Percentiles rank a stretch among this genome's conserved stretches.
Conservation (phyloP, 2,888 invertebrate species). For the Dolichomitus sp. region DNA sequence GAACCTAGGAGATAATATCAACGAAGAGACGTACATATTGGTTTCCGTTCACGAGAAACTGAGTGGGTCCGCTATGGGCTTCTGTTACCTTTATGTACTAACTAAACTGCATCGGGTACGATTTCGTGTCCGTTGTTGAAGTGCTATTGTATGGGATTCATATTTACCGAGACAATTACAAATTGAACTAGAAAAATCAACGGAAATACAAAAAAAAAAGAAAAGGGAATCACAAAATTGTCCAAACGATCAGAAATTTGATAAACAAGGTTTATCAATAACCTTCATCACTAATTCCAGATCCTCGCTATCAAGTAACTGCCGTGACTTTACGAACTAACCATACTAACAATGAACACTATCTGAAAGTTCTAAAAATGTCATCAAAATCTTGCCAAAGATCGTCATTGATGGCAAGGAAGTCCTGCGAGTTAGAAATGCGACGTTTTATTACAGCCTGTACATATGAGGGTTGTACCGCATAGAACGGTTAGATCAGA, state of each 20-base stretch:
- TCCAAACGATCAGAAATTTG: no score
- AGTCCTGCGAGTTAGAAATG: background rate
- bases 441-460: background rate
- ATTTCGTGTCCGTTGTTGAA: no score
- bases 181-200: no score
- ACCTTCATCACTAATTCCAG: no score
- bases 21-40: background rate
- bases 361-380: background rate
- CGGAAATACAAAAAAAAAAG: no score
- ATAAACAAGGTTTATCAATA: no score
- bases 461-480: background rate
- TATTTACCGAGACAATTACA: no score
- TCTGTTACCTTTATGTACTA: background rate
- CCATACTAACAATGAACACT: background rate
- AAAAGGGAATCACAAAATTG: no score
- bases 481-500: slow-evolving; percentile 10
- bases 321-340: background rate
- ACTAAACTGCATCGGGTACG: no score
- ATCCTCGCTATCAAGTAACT: background rate
- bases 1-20: background rate
- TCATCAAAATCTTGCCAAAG: background rate
- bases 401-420: background rate
- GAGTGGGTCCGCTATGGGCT: background rate
- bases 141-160: no score
- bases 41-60: background rate